phyloP scores from a whole-genome alignment of 2,888 invertebrate genomes.

The Dryobotodes eremita region DNA sequence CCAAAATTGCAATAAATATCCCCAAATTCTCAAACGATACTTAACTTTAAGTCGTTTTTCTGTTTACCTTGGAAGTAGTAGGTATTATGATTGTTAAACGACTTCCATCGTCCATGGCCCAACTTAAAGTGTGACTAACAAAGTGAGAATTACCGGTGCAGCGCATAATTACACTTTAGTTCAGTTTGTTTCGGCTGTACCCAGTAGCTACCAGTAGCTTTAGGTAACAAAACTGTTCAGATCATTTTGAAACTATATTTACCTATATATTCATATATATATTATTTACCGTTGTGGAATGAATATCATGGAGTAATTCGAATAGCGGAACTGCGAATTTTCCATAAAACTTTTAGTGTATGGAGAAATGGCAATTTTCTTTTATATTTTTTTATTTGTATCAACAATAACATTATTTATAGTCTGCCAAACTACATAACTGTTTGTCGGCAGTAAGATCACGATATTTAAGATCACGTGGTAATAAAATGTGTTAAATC shows the following conservation, averaged over 20 bases:
- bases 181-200: not conserved
- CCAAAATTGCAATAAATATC: not conserved
- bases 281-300: not conserved
- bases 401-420: too few species aligned
- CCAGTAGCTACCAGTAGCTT: not conserved
- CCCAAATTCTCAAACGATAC: not conserved
- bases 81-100: not conserved
- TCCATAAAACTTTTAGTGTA: not conserved
- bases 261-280: not conserved
- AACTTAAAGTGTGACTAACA: not conserved
- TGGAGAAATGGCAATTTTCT: too few species aligned
- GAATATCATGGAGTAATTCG: not conserved
- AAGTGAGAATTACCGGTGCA: not conserved
- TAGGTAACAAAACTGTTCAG: too few species aligned
- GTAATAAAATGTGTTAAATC: constrained; percentile 40
- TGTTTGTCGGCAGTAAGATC: too few species aligned
- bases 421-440: too few species aligned
- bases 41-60: not conserved
- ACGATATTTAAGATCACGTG: constrained; percentile 8
- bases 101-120: not conserved
- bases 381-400: too few species aligned
- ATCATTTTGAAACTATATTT: not conserved
- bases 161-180: too few species aligned
- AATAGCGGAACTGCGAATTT: not conserved
- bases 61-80: too few species aligned